Conservation (phyloP, 64 coral and sea anemone species). For the Porites lutea region DNA sequence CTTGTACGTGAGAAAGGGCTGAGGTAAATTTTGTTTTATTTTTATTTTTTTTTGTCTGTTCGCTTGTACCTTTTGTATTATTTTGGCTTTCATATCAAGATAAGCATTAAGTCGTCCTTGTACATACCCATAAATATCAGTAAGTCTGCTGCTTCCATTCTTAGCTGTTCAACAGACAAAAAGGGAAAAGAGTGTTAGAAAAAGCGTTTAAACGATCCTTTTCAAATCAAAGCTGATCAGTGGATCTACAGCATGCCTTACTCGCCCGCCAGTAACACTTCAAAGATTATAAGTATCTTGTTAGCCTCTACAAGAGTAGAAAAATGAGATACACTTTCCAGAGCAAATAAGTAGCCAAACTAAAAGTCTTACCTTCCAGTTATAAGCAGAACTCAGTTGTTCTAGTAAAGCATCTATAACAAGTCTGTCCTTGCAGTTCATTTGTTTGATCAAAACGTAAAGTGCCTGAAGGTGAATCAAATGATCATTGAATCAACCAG, state of each 20-base stretch:
- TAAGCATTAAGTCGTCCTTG: neutral
- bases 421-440: slow-evolving; percentile 92
- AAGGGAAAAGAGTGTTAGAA: neutral
- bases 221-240: neutral
- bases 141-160: slow-evolving; percentile 91
- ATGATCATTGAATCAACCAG: neutral
- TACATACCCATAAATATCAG: slow-evolving; percentile 90
- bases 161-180: slow-evolving; percentile 50
- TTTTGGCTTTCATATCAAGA: too few relatives aligned
- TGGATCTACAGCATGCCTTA: too few relatives aligned
- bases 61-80: too few relatives aligned
- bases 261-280: too few relatives aligned
- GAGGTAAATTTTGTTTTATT: too few relatives aligned
- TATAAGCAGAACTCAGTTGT: slow-evolving; percentile 78
- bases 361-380: slow-evolving; percentile 88
- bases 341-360: too few relatives aligned
- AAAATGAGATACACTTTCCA: too few relatives aligned
- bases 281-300: too few relatives aligned
- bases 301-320: too few relatives aligned
- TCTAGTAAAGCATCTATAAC: slow-evolving; percentile 77
- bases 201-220: neutral
- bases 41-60: too few relatives aligned
- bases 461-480: slow-evolving; percentile 66
- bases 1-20: too few relatives aligned
- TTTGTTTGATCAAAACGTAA: slow-evolving; percentile 89